Percentiles rank a stretch among this genome's conserved stretches.
Conservation (phyloP, 2,113 vertebrate genomes). For the Boulengeromyrus knoepffleri region DNA sequence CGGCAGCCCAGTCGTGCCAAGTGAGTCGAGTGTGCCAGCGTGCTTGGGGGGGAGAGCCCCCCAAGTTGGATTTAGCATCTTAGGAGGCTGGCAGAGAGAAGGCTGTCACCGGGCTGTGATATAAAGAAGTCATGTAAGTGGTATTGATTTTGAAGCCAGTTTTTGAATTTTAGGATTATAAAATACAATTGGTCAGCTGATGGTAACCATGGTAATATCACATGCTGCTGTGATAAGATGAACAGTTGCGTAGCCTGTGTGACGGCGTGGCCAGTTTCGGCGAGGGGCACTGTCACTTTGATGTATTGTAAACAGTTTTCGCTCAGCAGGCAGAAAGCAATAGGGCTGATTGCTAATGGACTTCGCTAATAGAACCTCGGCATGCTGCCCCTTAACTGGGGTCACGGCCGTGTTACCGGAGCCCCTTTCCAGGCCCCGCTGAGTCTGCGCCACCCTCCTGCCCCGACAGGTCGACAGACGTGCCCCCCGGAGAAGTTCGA, state of each 20-base stretch:
- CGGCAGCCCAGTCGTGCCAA: background rate
- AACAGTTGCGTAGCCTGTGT: background rate
- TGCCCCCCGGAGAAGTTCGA: constrained; percentile 91
- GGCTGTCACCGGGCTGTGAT: background rate
- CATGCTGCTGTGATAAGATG: background rate
- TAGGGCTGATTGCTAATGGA: background rate
- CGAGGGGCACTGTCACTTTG: background rate
- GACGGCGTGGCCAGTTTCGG: background rate
- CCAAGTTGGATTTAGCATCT: background rate
- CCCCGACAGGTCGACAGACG: constrained; percentile 74
- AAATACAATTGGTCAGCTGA: background rate
- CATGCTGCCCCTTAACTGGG: background rate
- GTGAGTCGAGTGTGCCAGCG: background rate
- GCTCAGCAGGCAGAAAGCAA: background rate
- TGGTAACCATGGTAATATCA: background rate
- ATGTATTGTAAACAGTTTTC: background rate
- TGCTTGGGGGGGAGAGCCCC: background rate
- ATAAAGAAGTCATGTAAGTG: background rate
- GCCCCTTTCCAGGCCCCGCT: background rate
- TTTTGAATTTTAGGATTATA: background rate
- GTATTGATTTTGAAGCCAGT: background rate
- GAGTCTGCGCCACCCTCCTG: background rate
- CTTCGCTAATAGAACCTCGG: background rate
- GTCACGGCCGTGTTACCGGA: background rate
- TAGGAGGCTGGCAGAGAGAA: background rate